phyloP scores from a whole-genome alignment of 2,888 invertebrate species.

The Pyrrhia umbra region DNA sequence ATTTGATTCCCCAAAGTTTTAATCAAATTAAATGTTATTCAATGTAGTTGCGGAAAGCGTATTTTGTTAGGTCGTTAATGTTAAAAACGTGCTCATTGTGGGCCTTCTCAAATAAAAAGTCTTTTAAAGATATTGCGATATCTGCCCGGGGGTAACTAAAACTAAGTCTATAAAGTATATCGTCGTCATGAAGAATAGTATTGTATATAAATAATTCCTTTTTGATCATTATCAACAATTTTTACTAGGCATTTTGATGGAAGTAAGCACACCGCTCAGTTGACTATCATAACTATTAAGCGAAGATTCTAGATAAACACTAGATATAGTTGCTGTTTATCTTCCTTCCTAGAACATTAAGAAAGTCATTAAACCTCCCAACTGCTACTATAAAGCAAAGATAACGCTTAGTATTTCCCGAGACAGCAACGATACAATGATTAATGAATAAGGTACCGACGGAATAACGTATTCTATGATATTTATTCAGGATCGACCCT shows the following conservation, averaged over 20 bases:
- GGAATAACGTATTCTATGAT: constrained; percentile 32
- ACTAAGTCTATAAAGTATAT: no score
- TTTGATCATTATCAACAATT: not conserved
- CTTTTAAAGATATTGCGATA: constrained; percentile 1
- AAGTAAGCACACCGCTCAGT: not conserved
- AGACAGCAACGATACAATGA: constrained; percentile 30
- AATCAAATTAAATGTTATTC: constrained; percentile 53
- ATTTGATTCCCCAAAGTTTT: constrained; percentile 62
- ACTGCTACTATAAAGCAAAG: constrained; percentile 33
- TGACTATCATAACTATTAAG: constrained; percentile 16
- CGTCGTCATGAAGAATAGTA: no score
- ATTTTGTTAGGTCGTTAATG: constrained; percentile 46
- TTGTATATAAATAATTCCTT: not conserved
- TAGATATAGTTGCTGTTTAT: constrained; percentile 35
- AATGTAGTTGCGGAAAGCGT: constrained; percentile 27
- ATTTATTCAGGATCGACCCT: constrained; percentile 33
- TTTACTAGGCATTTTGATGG: not conserved
- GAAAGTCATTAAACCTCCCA: constrained; percentile 46
- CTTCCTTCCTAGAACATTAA: constrained; percentile 43
- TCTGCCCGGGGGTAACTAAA: not conserved
- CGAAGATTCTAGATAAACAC: constrained; percentile 13
- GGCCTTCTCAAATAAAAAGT: constrained; percentile 3
- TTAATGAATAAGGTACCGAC: constrained; percentile 21
- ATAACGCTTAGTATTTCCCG: constrained; percentile 29
- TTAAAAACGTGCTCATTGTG: constrained; percentile 33